Evolutionary conservation across 2,113 vertebrate genomes (phyloP).

Genomic region (Salminus brasiliensis): DNA sequence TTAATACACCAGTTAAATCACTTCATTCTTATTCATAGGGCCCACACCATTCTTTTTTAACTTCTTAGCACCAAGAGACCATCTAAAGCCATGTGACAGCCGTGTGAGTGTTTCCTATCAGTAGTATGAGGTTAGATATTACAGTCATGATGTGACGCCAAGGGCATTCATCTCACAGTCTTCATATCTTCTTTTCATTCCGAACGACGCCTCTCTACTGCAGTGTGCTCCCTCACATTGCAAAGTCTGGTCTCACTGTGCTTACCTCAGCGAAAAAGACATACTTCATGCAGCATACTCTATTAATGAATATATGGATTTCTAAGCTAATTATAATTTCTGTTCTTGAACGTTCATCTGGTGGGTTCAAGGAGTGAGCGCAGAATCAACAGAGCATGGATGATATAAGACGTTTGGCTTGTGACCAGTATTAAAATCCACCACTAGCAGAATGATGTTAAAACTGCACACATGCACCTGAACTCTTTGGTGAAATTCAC

Average conservation of each 20-base stretch:
- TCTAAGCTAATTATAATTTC: neutral
- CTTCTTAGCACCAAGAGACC: neutral
- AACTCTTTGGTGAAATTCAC: too few species aligned
- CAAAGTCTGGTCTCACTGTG: neutral
- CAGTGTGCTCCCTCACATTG: neutral
- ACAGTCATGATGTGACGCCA: constrained; percentile 17
- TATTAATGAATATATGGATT: neutral
- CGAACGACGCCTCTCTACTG: neutral
- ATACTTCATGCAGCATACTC: neutral
- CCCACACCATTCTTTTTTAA: neutral
- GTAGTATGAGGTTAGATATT: constrained; percentile 1
- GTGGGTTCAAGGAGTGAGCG: neutral
- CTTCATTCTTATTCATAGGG: neutral
- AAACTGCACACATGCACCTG: too few species aligned
- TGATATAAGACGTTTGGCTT: neutral
- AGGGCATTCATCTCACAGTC: constrained; percentile 12
- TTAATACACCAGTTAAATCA: neutral
- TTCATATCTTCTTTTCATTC: neutral
- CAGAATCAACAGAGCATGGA: neutral
- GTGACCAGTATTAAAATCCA: neutral
- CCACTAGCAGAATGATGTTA: too few species aligned
- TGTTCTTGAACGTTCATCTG: neutral
- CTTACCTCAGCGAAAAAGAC: neutral
- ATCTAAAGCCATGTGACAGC: too few species aligned
- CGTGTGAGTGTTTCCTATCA: neutral